Percentiles rank a stretch among this genome's conserved stretches.
Conservation (phyloP, 1,140 invertebrate species). For the Venturia canescens region DNA sequence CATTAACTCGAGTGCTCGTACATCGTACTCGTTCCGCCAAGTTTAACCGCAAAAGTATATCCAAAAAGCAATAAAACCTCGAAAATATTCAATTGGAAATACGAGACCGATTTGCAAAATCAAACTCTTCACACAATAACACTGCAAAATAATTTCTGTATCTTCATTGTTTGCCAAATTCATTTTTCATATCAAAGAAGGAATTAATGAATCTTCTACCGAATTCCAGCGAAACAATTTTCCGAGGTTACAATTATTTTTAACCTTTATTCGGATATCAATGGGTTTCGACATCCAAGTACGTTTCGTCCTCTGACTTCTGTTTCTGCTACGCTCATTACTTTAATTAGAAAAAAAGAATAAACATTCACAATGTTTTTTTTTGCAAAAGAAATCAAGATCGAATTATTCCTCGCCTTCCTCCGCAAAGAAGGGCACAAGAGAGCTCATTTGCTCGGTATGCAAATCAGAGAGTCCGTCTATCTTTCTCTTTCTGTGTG, state of each 20-base stretch:
- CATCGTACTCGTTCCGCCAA: background rate
- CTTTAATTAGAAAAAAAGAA: background rate
- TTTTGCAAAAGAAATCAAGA: background rate
- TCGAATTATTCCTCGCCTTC: background rate
- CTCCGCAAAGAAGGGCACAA: background rate
- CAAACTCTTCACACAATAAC: background rate
- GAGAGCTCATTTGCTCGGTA: background rate
- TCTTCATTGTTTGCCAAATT: too few relatives aligned
- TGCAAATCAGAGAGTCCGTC: background rate
- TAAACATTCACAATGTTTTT: background rate
- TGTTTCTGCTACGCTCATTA: too few relatives aligned
- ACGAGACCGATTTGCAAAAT: background rate
- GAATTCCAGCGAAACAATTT: background rate
- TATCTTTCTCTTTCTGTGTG: too few relatives aligned
- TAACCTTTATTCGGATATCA: background rate
- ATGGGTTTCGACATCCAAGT: too few relatives aligned
- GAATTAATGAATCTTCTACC: too few relatives aligned
- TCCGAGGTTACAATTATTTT: background rate
- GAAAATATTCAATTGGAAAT: background rate
- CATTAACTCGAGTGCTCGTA: constrained; percentile 11
- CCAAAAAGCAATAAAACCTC: background rate
- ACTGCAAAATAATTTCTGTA: background rate
- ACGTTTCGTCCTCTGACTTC: too few relatives aligned
- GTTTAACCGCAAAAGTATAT: background rate
- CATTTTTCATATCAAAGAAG: too few relatives aligned